Evolutionary conservation across 1,140 invertebrate species (phyloP), one percentile per base, ranked within the genome.

Genomic region (Ganaspis sp.): DNA sequence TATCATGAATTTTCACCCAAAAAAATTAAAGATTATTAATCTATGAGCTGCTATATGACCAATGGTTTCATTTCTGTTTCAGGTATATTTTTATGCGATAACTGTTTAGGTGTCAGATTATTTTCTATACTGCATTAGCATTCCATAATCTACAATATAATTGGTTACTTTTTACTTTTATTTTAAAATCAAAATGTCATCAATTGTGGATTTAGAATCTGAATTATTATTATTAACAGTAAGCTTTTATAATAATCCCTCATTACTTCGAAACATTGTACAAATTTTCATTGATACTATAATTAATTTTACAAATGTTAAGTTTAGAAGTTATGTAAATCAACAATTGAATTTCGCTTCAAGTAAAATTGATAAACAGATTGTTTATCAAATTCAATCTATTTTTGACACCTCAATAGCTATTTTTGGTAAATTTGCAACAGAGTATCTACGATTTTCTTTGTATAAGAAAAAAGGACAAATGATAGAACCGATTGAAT

Each of bases 341-440:
- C 23, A 42, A 9, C 9, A 42, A 12, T 12, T 42, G 2, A 42
- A 15, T 11, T 12, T 12, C 15, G 15, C 9, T n/a, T 21, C n/a
- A 21, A 26, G n/a, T 21, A 58, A 19, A 21, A 21, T 9, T 12
- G 54, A 58, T 58, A 21, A 21, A 21, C n/a, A 9, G n/a, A 9
- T 58, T 21, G n/a, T 12, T 17, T 17, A 19, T 58, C 23, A 58
- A 34, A 34, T 34, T 3, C 2, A 34, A 34, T 34, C 29, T 34
- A 34, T 34, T 34, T 34, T 34, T 6, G 29, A 34, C 29, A 6
- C 29, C 29, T 34, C 3, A 26, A 34, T 5, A 75, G 17, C 54
- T 21, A 71, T 54, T 70, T 75, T 71, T 75, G 58, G 49, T 58
- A 75, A 75, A 75, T 75, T 75, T 58, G 38, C 17, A 49, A 70